phyloP scores from a whole-genome alignment of 2,797 vertebrate species.

The Schizopygopsis malacanthus region DNA sequence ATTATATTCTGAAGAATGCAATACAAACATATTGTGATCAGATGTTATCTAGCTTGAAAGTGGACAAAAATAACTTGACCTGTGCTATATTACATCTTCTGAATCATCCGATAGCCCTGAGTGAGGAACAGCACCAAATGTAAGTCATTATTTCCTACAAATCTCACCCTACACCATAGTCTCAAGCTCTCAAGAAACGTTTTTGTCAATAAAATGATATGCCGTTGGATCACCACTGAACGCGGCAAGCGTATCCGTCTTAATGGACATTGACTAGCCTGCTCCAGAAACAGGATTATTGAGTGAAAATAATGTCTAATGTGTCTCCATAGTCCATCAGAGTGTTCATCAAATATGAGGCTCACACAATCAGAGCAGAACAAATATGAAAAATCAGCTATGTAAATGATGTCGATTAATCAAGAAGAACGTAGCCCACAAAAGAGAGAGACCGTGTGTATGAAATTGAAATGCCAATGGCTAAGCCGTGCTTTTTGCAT shows the following conservation, averaged over 20 bases:
- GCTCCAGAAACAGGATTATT: conserved; percentile 34
- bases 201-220: conserved; percentile 3
- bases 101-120: not conserved
- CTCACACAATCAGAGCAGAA: conserved; percentile 52
- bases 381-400: conserved; percentile 61
- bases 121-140: not conserved
- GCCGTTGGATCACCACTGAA: not conserved
- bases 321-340: conserved; percentile 21
- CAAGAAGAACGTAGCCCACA: conserved; percentile 49
- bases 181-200: too few relatives aligned
- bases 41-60: not conserved
- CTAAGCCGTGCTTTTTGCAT: conserved; percentile 75
- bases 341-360: conserved; percentile 49
- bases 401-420: conserved; percentile 60
- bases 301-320: conserved; percentile 22
- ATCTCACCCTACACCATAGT: too few relatives aligned
- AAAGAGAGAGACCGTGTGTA: conserved; percentile 48
- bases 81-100: not conserved
- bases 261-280: conserved; percentile 10
- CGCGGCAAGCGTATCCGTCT: not conserved
- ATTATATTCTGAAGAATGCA: not conserved
- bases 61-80: not conserved
- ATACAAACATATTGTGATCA: not conserved
- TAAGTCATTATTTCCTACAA: not conserved
- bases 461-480: conserved; percentile 69